Conservation (phyloP, 35 echinoderm and acorn worm species). For the Eucidaris tribuloides region DNA sequence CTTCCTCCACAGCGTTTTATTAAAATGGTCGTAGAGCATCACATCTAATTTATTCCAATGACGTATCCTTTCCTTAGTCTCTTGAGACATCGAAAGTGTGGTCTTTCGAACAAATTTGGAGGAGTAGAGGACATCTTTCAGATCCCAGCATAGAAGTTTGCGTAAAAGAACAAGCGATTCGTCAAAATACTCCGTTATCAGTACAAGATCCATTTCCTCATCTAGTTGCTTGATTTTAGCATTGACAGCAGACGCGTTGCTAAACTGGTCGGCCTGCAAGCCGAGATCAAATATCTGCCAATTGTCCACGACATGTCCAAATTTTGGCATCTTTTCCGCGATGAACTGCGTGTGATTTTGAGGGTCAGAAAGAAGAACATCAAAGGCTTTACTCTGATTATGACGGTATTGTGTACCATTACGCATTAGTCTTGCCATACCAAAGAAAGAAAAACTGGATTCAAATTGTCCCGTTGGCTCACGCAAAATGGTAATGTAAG, state of each 20-base stretch:
- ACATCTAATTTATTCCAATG: constrained; percentile 62
- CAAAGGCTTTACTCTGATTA: not conserved
- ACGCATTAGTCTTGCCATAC: not conserved
- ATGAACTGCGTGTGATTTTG: not conserved
- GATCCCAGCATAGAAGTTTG: constrained; percentile 77
- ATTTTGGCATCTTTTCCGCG: not conserved
- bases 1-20: constrained; percentile 60
- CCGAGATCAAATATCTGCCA: constrained; percentile 75
- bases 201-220: constrained; percentile 69
- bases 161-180: constrained; percentile 74
- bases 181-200: constrained; percentile 87
- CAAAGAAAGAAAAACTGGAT: not conserved
- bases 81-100: not conserved
- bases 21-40: constrained; percentile 60
- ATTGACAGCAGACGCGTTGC: constrained; percentile 4
- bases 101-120: not conserved
- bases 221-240: constrained; percentile 49
- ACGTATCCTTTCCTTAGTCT: constrained; percentile 16
- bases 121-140: constrained; percentile 76
- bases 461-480: not conserved
- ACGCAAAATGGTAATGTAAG: not conserved
- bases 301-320: constrained; percentile 29
- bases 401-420: not conserved
- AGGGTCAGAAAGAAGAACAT: not conserved
- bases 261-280: constrained; percentile 16